These are phyloP conservation scores for Crossaster papposus DNA, from an alignment of 53 echinoderm and acorn worm species.

Conservation along the genomic window DNA sequence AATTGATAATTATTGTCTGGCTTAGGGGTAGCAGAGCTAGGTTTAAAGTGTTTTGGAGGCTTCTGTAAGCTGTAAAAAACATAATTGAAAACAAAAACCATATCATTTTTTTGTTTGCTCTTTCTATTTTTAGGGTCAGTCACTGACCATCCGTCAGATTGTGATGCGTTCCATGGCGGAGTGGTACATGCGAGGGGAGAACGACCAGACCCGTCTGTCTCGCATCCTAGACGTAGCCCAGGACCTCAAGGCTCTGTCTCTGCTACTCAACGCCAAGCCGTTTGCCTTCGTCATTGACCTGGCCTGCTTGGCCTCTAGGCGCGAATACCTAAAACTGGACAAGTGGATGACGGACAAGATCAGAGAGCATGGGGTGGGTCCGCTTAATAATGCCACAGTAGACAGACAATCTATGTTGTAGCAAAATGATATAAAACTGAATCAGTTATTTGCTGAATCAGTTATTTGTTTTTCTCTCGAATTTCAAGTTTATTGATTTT, in stretches of 20 bases:
- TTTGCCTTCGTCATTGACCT: conserved; percentile 96
- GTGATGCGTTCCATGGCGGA: conserved; percentile 98
- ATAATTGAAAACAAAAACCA: background rate
- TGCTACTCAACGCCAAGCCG: conserved; percentile 90
- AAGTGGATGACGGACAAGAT: conserved; percentile 99
- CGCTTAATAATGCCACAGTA: too few species aligned
- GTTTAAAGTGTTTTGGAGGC: too few species aligned
- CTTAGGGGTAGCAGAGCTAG: too few species aligned
- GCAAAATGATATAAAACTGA: background rate
- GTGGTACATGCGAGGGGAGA: conserved; percentile 96
- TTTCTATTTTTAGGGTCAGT: conserved; percentile 72
- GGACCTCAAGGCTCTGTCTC: conserved; percentile 93
- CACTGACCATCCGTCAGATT: conserved; percentile 87
- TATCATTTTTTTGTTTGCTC: background rate
- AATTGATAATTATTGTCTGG: too few species aligned
- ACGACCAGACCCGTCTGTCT: conserved; percentile 94
- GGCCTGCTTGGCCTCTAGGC: conserved; percentile 95
- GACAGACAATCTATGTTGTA: background rate
- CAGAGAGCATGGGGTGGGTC: conserved; percentile 94
- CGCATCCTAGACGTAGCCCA: conserved; percentile 97
- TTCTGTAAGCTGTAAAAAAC: background rate
- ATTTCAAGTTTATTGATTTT: too few species aligned
- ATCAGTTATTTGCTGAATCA: too few species aligned
- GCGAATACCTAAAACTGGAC: conserved; percentile 97
- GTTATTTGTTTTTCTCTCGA: too few species aligned